Conservation (phyloP, 2,888 invertebrate genomes). For the Andrena bucephala region DNA sequence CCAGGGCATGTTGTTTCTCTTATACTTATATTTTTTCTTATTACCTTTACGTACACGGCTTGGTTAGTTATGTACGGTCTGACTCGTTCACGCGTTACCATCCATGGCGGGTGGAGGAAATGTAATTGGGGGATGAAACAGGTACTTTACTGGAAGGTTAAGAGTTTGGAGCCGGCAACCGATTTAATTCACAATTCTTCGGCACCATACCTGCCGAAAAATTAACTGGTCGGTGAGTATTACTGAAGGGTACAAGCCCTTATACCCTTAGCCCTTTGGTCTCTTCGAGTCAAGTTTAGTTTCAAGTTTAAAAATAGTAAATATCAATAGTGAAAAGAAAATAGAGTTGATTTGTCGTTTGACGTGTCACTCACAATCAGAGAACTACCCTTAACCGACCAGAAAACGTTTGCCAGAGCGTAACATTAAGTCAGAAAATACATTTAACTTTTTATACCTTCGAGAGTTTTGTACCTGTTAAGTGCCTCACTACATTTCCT, state of each 20-base stretch:
- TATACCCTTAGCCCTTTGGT: no score
- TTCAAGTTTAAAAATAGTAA: no score
- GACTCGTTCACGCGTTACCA: background rate
- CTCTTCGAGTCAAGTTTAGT: no score
- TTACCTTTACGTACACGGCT: constrained; percentile 31
- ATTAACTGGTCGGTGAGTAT: background rate
- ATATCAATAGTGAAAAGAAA: no score
- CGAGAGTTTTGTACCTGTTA: background rate
- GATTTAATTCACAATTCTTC: no score
- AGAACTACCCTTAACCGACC: no score
- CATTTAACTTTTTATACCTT: background rate
- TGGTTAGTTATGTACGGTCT: constrained; percentile 42
- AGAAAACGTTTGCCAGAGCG: no score
- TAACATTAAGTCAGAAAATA: no score
- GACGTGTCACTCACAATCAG: no score
- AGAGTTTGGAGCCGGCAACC: background rate
- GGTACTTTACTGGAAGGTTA: background rate
- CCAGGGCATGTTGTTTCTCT: constrained; percentile 93
- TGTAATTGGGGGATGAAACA: background rate
- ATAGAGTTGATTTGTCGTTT: no score
- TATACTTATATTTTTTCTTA: constrained; percentile 81
- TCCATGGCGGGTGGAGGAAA: background rate
- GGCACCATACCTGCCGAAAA: background rate
- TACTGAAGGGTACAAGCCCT: no score
- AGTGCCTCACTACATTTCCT: background rate